These are phyloP conservation scores for Zaprionus inermis DNA, from an alignment of 1,140 invertebrate species.

Conservation along the genomic window DNA sequence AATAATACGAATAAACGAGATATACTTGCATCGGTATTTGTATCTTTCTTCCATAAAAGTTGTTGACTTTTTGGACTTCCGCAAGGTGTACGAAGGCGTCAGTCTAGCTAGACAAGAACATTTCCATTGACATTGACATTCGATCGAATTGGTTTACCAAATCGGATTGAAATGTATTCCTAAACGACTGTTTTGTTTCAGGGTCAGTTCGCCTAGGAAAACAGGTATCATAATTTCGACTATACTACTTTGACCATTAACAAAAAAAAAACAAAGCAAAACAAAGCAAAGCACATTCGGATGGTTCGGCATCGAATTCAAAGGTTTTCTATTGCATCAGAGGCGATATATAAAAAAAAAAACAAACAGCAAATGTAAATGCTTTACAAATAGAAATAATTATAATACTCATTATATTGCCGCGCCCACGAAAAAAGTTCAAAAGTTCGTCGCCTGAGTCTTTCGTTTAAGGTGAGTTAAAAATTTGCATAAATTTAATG, in stretches of 20 bases:
- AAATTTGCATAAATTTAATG: conserved; percentile 42
- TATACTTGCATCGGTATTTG: neutral
- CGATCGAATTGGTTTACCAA: conserved; percentile 6
- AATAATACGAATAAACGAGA: conserved; percentile 10
- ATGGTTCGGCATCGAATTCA: neutral
- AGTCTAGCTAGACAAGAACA: neutral
- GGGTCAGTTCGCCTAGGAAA: conserved; percentile 2
- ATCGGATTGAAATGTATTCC: conserved; percentile 10
- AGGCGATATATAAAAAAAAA: too few species aligned
- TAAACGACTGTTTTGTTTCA: neutral
- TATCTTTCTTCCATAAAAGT: conserved; percentile 33
- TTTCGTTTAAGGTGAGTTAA: conserved; percentile 49
- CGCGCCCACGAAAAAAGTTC: conserved; percentile 16
- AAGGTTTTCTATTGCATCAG: conserved; percentile 4
- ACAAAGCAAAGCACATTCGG: neutral
- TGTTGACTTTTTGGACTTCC: conserved; percentile 21
- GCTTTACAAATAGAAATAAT: neutral
- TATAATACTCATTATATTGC: conserved; percentile 12
- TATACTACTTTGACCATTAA: conserved; percentile 9
- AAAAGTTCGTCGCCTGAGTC: conserved; percentile 69
- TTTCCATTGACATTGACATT: conserved; percentile 4
- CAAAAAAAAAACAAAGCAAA: neutral
- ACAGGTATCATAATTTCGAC: conserved; percentile 10
- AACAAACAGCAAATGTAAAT: conserved; percentile 56
- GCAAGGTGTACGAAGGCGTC: conserved; percentile 11